These are phyloP conservation scores for Pantelozetes paolii DNA, from an alignment of 2,888 invertebrate genomes.

Conservation along the genomic window DNA sequence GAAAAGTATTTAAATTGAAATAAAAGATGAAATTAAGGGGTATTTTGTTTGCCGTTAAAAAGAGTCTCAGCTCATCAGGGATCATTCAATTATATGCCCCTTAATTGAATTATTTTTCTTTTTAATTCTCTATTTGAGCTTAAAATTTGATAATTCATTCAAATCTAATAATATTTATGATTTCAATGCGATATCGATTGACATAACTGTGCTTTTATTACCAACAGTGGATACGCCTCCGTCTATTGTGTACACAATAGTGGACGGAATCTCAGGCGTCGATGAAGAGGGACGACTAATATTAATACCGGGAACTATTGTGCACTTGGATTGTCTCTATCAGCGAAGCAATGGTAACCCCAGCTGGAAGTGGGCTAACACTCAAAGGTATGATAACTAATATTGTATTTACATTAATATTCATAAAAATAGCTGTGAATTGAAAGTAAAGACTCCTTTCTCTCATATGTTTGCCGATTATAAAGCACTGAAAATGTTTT, in stretches of 20 bases:
- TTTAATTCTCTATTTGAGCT: too few species aligned
- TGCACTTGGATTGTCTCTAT: conserved; percentile 76
- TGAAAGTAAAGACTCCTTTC: too few species aligned
- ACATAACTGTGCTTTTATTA: not conserved
- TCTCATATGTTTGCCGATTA: too few species aligned
- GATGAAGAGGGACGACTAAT: conserved; percentile 65
- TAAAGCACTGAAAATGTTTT: too few species aligned
- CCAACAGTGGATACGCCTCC: conserved; percentile 47
- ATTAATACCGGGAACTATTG: conserved; percentile 72
- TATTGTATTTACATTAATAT: not conserved
- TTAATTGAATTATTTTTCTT: too few species aligned
- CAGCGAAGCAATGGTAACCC: conserved; percentile 71
- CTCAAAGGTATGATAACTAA: conserved; percentile 22
- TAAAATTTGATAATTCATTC: too few species aligned
- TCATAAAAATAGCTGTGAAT: not conserved
- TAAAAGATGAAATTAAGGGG: not conserved
- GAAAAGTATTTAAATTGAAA: not conserved
- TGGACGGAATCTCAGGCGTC: conserved; percentile 42
- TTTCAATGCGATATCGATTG: not conserved
- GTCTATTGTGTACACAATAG: conserved; percentile 48
- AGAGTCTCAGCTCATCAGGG: too few species aligned
- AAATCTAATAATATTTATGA: not conserved
- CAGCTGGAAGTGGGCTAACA: conserved; percentile 81
- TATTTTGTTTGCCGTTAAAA: not conserved
- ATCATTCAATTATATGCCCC: too few species aligned